These are phyloP conservation scores for Xenopus petersii DNA, from an alignment of 2,797 vertebrate genomes.

Conservation along the genomic window DNA sequence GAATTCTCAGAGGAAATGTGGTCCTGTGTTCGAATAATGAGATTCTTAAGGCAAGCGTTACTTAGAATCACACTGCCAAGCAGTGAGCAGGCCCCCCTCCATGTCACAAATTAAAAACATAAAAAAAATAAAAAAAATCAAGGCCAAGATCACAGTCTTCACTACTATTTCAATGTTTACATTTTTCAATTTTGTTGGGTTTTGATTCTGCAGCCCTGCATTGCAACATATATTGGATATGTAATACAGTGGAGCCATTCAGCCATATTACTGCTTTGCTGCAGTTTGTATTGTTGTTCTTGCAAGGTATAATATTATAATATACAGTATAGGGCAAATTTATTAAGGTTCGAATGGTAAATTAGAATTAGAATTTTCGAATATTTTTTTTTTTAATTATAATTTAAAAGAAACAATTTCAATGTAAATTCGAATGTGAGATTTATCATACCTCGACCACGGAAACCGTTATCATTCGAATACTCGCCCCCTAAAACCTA, in stretches of 20 bases:
- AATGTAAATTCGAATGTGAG: too few relatives aligned
- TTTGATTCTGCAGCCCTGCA: constrained; percentile 10
- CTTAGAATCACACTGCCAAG: constrained; percentile 88
- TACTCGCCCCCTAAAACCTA: too few relatives aligned
- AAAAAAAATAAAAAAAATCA: constrained; percentile 54
- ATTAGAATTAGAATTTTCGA: too few relatives aligned
- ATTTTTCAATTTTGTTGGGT: constrained; percentile 11
- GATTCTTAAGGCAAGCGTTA: constrained; percentile 97
- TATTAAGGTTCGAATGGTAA: too few relatives aligned
- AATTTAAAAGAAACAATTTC: too few relatives aligned
- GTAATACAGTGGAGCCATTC: constrained; percentile 22
- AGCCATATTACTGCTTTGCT: constrained; percentile 15
- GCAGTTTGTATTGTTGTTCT: not conserved
- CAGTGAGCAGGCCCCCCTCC: constrained; percentile 58
- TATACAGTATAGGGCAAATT: not conserved
- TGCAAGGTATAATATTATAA: not conserved
- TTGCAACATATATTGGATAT: constrained; percentile 19
- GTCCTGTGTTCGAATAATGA: constrained; percentile 98
- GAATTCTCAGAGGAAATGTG: constrained; percentile 97
- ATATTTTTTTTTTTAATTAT: too few relatives aligned
- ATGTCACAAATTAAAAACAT: constrained; percentile 67
- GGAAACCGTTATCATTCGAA: too few relatives aligned
- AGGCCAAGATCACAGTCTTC: constrained; percentile 31
- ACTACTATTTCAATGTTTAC: constrained; percentile 31
- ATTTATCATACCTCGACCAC: too few relatives aligned